These are phyloP conservation scores for Centropristis striata DNA, from an alignment of 2,113 vertebrate genomes.

Conservation along the genomic window DNA sequence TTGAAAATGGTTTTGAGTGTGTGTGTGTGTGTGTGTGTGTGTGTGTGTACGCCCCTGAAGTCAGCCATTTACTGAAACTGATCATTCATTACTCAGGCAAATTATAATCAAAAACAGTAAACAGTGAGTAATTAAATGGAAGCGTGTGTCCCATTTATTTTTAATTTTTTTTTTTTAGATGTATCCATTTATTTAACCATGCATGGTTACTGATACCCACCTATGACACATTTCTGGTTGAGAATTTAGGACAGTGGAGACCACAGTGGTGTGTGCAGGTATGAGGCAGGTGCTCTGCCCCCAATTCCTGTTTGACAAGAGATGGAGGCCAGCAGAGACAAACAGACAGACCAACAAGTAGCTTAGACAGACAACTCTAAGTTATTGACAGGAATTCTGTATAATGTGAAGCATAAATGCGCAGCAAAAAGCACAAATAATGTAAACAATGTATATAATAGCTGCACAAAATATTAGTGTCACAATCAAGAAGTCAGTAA, in stretches of 20 bases:
- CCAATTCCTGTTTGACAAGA: conserved; percentile 61
- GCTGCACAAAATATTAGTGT: not conserved
- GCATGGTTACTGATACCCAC: conserved; percentile 66
- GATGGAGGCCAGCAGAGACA: conserved; percentile 59
- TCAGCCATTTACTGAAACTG: conserved; percentile 60
- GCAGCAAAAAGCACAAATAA: conserved; percentile 26
- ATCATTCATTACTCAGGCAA: conserved; percentile 23
- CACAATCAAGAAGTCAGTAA: not conserved
- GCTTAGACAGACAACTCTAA: conserved; percentile 53
- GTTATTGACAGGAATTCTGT: conserved; percentile 8
- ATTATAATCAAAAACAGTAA: conserved; percentile 25
- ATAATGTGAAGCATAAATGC: conserved; percentile 16
- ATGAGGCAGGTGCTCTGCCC: conserved; percentile 59
- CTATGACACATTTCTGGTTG: conserved; percentile 55
- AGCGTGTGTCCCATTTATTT: not conserved
- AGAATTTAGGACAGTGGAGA: conserved; percentile 55
- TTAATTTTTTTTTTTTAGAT: not conserved
- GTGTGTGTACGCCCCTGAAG: conserved; percentile 2
- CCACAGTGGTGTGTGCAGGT: conserved; percentile 52
- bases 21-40: conserved; percentile 3
- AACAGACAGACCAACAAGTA: conserved; percentile 54
- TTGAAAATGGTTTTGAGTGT: conserved; percentile 35
- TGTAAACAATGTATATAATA: not conserved
- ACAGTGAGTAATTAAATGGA: conserved; percentile 12
- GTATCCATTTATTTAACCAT: conserved; percentile 34